Conservation (phyloP, 2,888 invertebrate species). For the Agrotis clavis region DNA sequence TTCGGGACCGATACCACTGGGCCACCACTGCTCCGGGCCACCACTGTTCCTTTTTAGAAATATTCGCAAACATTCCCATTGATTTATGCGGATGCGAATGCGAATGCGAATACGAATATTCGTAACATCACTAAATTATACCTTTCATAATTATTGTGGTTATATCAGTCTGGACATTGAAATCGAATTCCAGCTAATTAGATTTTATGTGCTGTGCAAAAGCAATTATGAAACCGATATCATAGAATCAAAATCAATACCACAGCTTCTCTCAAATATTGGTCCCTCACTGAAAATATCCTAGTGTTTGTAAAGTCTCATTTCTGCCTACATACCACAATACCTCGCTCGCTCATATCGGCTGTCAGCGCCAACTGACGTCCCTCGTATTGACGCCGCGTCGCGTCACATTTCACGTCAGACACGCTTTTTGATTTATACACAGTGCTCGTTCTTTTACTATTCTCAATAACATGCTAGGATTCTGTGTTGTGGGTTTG, state of each 20-base stretch:
- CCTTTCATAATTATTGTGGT: too few species aligned
- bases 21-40: too few species aligned
- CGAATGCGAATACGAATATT: too few species aligned
- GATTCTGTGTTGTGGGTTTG: conserved; percentile 7
- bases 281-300: conserved; percentile 18
- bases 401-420: conserved; percentile 58
- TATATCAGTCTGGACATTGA: neutral
- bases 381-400: conserved; percentile 61
- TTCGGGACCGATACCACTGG: too few species aligned
- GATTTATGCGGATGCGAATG: too few species aligned
- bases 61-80: too few species aligned
- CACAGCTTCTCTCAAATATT: neutral
- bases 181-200: neutral
- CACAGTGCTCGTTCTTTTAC: conserved; percentile 43
- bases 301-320: conserved; percentile 50
- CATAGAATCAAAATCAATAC: neutral
- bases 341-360: conserved; percentile 55
- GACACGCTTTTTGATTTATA: conserved; percentile 63
- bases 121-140: too few species aligned
- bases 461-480: conserved; percentile 30
- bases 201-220: neutral
- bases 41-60: too few species aligned
- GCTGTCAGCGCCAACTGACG: conserved; percentile 66
- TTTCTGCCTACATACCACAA: conserved; percentile 56
- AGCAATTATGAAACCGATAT: neutral